Evolutionary conservation across 1,140 invertebrate species (phyloP).

Genomic region (Listronotus oregonensis): DNA sequence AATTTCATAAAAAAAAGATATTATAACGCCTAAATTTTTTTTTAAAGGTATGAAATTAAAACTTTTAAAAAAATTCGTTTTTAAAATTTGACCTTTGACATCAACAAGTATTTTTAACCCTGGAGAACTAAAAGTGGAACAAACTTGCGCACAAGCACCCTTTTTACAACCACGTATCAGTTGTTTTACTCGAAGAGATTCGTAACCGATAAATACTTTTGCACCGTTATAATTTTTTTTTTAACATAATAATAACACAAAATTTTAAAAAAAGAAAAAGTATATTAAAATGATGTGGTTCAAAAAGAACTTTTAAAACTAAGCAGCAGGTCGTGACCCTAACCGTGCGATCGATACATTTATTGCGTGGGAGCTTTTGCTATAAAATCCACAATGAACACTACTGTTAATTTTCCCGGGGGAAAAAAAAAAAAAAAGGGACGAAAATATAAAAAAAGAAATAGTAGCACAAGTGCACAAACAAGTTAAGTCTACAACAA

Average conservation of each 20-base stretch:
- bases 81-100: conserved; percentile 22
- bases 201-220: too few relatives aligned
- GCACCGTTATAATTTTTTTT: too few relatives aligned
- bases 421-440: conserved; percentile 49
- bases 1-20: too few relatives aligned
- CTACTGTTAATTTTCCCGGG: conserved; percentile 41
- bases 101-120: background rate
- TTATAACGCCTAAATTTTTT: too few relatives aligned
- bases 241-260: too few relatives aligned
- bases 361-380: background rate
- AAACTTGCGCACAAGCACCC: conserved; percentile 19
- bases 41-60: too few relatives aligned
- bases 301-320: background rate
- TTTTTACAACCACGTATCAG: too few relatives aligned
- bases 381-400: conserved; percentile 16
- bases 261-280: too few relatives aligned
- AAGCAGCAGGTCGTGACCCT: conserved; percentile 13
- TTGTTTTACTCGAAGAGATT: too few relatives aligned
- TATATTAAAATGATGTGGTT: background rate
- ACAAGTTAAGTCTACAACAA: conserved; percentile 47
- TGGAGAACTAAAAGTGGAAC: conserved; percentile 6
- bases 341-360: conserved; percentile 4
- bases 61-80: too few relatives aligned
- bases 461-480: conserved; percentile 54
- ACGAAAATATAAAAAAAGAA: conserved; percentile 52